Base-by-base conservation (phyloP, 2,113 vertebrate species). In the Halichoeres trimaculatus region DNA sequence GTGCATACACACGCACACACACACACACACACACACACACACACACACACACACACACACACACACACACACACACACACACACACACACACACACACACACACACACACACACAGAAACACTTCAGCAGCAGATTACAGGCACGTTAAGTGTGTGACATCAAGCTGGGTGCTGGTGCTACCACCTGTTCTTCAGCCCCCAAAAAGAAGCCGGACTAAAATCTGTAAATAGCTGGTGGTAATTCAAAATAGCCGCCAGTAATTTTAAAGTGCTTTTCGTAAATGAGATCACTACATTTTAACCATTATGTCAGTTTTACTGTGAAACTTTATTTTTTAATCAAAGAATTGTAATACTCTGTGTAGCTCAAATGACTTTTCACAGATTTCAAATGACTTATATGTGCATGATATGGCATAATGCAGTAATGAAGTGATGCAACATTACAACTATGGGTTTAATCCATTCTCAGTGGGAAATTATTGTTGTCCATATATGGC, bases 101-200 rank as follows among this genome's bases (percentile, higher is more conserved):
- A 47, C 51, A 48, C 59, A 35, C 17, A 45, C 17, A 30, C 12
- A 36, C 30, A 34, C 38, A 70, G 2, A 69, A 20, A 56, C 52
- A 64, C 54, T 30, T 50, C 45, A 24, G 45, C 22, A 51, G 77
- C 43, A 70, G 43, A 76, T 26, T 22, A 35, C 45, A 69, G 50
- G n/a, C 58, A 36, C 50, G 75, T 16, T 10, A n/a, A 59, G 52
- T 60, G 52, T 60, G 69, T 61, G 59, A 83, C 38, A 70, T 66
- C 8, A 1, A 86, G 69, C 70, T 61, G 40, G 48, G 73, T 70
- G n/a, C 62, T 69, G 72, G 52, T 24, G 53, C 43, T 8, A 45
- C 61, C 88, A 88, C 84, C 88, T 88, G 86, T 87, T 88, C 74
- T 83, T 56, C 8, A 80, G 74, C 45, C 56, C 81, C 64, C 47